Base-by-base conservation (phyloP, 2,113 vertebrate species). In the Petrocephalus microphthalmus region DNA sequence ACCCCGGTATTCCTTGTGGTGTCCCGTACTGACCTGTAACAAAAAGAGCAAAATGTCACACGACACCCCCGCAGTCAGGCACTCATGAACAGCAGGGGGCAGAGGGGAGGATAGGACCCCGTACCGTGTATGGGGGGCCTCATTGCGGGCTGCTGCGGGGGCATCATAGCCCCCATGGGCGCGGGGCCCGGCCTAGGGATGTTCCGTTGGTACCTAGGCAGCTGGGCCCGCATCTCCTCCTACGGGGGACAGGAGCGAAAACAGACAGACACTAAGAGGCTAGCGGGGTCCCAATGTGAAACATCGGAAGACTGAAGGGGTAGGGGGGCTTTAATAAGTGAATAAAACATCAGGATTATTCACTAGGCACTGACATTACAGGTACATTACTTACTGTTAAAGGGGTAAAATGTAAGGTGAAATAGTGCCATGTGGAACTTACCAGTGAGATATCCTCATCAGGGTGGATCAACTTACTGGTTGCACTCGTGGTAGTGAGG, bases 401-500 rank as follows among this genome's bases (percentile, higher is more conserved):
- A 85, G 33, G 33, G 33, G 82, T 42, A 87, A 81, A 60, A 89
- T 29, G 94, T 91, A 95, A 95, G 92, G 91, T 45, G 90, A 92
- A 92, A 95, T 93, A 94, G 92, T 86, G 88, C 91, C 94, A 90
- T 93, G 89, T 90, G 94, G 92, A 89, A 99, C 98, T 99, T 97
- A 99, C 98, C 98, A 99, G 96, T 90, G 98, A 99, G 96, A 99
- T 98, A 97, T 99, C 98, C 98, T 99, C 98, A 99, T 99, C 98
- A 96, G 98, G 98, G 93, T 99, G 98, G 97, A 99, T 99, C 98
- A 99, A 99, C 98, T 99, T 99, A 99, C 98, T 99, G 96, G 98
- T 99, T 97, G 98, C 98, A 97, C 98, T 99, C 96, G 97, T 97
- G 91, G 97, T 98, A 89, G 97, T 98, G 93, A 99, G 97, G 90